These are phyloP conservation scores for Helicoverpa armigera DNA, from an alignment of 1,140 invertebrate species.

Conservation along the genomic window DNA sequence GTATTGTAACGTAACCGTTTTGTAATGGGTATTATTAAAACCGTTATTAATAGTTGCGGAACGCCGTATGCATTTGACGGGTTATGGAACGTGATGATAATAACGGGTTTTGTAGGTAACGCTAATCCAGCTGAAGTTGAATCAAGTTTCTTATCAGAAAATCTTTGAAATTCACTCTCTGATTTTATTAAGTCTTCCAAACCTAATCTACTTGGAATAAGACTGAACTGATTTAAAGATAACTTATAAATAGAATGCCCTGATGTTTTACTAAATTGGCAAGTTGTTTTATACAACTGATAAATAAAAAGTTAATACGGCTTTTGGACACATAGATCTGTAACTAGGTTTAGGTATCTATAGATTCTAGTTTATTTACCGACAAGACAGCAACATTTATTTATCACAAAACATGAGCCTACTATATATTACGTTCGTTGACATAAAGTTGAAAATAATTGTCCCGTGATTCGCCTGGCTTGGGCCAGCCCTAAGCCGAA, in stretches of 20 bases:
- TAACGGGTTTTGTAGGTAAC: neutral
- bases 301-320: no score
- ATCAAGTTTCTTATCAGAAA: no score
- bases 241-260: neutral
- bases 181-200: neutral
- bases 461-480: no score
- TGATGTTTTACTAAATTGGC: no score
- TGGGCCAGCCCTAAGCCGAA: neutral
- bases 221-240: neutral
- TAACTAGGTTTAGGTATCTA: no score
- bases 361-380: no score
- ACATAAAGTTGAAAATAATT: no score
- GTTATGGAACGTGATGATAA: slow-evolving; percentile 9
- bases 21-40: slow-evolving; percentile 45
- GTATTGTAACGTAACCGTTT: slow-evolving; percentile 40
- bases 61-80: slow-evolving; percentile 23
- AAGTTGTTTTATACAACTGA: no score
- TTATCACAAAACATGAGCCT: slow-evolving; percentile 12
- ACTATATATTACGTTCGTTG: no score
- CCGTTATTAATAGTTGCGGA: slow-evolving; percentile 41
- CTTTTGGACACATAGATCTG: neutral
- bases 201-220: neutral
- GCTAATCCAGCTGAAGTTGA: neutral
- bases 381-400: neutral
- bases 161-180: no score